Conservation (phyloP, 2,888 invertebrate genomes). For the Timema podura region DNA sequence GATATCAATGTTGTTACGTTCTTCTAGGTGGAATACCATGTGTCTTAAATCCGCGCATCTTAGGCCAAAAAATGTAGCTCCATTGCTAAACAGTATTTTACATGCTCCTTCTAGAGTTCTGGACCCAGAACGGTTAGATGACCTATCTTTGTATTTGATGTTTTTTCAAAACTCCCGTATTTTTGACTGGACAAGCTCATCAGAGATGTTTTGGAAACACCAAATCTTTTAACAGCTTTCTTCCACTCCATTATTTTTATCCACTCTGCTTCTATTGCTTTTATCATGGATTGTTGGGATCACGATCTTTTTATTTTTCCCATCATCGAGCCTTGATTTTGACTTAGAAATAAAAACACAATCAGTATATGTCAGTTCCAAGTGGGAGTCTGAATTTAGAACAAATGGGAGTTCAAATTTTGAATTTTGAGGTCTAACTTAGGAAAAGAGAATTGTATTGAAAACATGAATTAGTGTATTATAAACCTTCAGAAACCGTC, state of each 20-base stretch:
- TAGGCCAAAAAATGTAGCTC: not conserved
- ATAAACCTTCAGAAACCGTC: too few species aligned
- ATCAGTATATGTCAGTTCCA: too few species aligned
- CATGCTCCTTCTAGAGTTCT: not conserved
- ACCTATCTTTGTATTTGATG: not conserved
- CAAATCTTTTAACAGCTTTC: not conserved
- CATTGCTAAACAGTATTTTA: conserved; percentile 9
- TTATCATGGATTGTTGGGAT: conserved; percentile 11
- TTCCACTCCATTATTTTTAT: conserved; percentile 1
- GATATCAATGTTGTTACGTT: not conserved
- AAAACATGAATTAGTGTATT: too few species aligned
- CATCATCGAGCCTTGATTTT: too few species aligned
- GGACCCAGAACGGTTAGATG: not conserved
- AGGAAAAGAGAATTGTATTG: too few species aligned
- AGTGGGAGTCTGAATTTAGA: too few species aligned
- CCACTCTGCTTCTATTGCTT: conserved; percentile 5
- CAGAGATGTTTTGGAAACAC: not conserved
- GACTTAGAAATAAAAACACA: too few species aligned
- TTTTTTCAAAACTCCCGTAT: conserved; percentile 1
- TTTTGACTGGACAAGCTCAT: conserved; percentile 5
- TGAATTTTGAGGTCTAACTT: too few species aligned
- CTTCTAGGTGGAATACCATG: conserved; percentile 3
- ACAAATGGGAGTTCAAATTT: too few species aligned
- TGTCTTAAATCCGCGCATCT: not conserved
- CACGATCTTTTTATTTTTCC: too few species aligned